Conservation (phyloP, 2,888 invertebrate species). For the Caenorhabditis imperialis region DNA sequence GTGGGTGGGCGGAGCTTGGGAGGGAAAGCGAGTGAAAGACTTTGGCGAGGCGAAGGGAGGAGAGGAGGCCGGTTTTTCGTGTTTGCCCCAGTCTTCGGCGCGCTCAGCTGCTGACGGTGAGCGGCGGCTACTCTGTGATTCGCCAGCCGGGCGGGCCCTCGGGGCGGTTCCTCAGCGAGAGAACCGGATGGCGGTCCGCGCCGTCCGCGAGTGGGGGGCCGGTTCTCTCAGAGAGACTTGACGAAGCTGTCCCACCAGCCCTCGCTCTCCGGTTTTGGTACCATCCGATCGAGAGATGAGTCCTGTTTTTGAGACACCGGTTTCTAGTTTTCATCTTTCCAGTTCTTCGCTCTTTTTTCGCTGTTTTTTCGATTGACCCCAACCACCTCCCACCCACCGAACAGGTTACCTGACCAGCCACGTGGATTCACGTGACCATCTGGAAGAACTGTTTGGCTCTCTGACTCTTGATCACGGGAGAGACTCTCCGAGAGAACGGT, state of each 20-base stretch:
- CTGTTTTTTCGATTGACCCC: conserved; percentile 9
- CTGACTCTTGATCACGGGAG: no score
- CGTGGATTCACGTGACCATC: no score
- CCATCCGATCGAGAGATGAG: background rate
- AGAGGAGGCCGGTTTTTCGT: conserved; percentile 41
- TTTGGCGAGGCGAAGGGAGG: background rate
- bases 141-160: background rate
- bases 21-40: conserved; percentile 1
- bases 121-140: no score
- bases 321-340: conserved; percentile 31
- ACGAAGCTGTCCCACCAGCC: background rate
- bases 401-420: conserved; percentile 45
- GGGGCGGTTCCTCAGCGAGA: conserved; percentile 32
- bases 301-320: conserved; percentile 28
- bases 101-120: conserved; percentile 10
- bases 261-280: conserved; percentile 1
- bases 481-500: no score
- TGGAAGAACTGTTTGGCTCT: no score
- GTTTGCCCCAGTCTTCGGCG: conserved; percentile 31
- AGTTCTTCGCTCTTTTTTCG: conserved; percentile 13
- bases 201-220: conserved; percentile 8
- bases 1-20: conserved; percentile 6
- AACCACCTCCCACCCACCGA: conserved; percentile 7
- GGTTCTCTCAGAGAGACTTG: background rate
- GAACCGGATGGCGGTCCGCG: background rate